Percentiles rank a stretch among this genome's conserved stretches.
Evolutionary conservation across 1,140 invertebrate genomes (phyloP).

Genomic region (Rhopalosiphum maidis): DNA sequence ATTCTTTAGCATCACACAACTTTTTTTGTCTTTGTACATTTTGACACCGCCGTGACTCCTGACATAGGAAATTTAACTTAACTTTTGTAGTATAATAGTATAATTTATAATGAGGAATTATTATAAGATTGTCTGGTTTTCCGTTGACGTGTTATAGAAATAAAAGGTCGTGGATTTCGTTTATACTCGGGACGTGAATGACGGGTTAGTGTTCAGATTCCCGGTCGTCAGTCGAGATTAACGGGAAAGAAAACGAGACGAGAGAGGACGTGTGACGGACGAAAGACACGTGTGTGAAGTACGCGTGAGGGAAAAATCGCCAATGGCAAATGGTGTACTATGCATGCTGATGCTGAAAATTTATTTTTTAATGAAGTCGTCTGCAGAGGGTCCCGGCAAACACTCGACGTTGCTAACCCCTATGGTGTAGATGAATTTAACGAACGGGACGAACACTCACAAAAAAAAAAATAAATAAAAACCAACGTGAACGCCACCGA

Average conservation of each 20-base stretch:
- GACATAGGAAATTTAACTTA: no score
- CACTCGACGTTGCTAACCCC: slow-evolving; percentile 5
- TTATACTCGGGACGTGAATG: no score
- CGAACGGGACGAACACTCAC: not conserved
- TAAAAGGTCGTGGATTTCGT: no score
- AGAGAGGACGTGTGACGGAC: not conserved
- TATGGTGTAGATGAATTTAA: slow-evolving; percentile 25
- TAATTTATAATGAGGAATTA: no score
- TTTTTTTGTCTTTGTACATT: not conserved
- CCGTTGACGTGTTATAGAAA: no score
- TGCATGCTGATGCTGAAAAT: not conserved
- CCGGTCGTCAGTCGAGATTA: not conserved
- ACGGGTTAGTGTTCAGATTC: not conserved
- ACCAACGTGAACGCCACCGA: not conserved
- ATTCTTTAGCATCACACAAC: not conserved
- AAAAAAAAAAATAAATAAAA: not conserved
- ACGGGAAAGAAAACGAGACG: not conserved
- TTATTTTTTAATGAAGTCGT: slow-evolving; percentile 39
- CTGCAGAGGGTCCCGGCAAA: slow-evolving; percentile 9
- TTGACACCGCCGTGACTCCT: not conserved
- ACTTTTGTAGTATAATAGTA: no score
- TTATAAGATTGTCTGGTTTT: no score
- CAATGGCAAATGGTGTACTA: not conserved
- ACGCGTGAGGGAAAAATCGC: not conserved
- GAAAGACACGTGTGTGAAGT: not conserved